Evolutionary conservation across 37 sponge, comb jelly and placozoan genomes (phyloP), one percentile per base, ranked within the genome.

Genomic region (Agelas oroides): DNA sequence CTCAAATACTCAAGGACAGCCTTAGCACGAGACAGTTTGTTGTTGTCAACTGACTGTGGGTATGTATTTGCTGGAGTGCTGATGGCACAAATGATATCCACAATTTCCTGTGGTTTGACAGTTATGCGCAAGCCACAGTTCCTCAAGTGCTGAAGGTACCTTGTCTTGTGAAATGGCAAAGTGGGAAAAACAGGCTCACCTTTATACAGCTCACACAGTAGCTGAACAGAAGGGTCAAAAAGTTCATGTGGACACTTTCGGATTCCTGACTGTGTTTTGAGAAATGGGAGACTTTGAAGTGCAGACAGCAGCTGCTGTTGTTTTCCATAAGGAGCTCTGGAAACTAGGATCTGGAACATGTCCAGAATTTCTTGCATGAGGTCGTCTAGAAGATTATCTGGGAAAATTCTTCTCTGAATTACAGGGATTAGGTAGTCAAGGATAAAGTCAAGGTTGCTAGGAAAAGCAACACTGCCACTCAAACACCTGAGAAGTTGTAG

Each of bases 161-260:
- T 77, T 39, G 27, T 16, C 14, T 35, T 19, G 37, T 71, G 6
- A 40, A 80, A 89, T 33, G 84, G 83, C 25, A 28, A 53, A 18
- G 11, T 5, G 19, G 89, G 89, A 77, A 89, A 89, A n/a, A 89
- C 89, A 19, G 39, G 55, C 62, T 89, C 89, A 19, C 61, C 70
- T 25, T 59, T 69, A 55, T 32, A 89, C 31, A 89, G 77, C 38
- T 27, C 40, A 31, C 5, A 16, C 20, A 82, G 58, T 5, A 31
- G 72, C 53, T 20, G 1, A 71, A 70, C 52, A 27, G 25, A 53
- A 53, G 89, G 89, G 67, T 75, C 62, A 53, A 55, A 80, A 21
- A 80, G 70, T 25, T 64, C 46, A 21, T 68, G 14, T 2, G 70
- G 70, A 31, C 46, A 32, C n/a, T 70, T 75, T 59, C 54, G 46